phyloP scores from a whole-genome alignment of 23 tunicate genomes.

The Styela clava region DNA sequence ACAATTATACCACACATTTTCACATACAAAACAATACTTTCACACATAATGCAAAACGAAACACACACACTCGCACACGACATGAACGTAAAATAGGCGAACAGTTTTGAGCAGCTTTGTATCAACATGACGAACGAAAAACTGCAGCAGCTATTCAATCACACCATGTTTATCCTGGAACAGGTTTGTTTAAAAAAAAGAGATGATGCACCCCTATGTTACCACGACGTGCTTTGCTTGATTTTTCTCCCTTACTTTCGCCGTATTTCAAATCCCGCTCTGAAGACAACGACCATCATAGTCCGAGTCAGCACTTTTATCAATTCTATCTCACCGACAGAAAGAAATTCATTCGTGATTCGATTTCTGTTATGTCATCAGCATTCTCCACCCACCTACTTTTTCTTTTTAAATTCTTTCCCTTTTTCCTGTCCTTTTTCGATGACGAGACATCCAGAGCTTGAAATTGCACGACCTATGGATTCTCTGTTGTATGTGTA shows the following conservation, averaged over 20 bases:
- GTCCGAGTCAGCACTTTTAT: constrained; percentile 13
- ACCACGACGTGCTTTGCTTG: neutral
- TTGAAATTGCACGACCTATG: neutral
- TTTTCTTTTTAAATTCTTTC: neutral
- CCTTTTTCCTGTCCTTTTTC: neutral
- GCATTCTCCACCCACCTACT: neutral
- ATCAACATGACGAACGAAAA: constrained; percentile 98
- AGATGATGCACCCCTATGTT: neutral
- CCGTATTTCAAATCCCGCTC: neutral
- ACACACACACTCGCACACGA: constrained; percentile 1
- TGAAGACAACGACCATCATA: constrained; percentile 19
- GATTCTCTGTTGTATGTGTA: neutral
- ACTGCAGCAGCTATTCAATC: constrained; percentile 96
- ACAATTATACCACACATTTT: constrained; percentile 2
- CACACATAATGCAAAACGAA: neutral
- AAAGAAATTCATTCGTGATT: constrained; percentile 3
- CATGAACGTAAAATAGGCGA: constrained; percentile 40
- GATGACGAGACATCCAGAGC: neutral
- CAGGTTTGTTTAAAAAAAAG: constrained; percentile 67
- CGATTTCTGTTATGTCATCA: neutral
- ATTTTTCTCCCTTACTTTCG: neutral
- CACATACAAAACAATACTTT: neutral
- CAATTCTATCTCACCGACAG: constrained; percentile 32
- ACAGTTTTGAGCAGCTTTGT: constrained; percentile 97
- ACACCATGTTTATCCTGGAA: constrained; percentile 94